Percentiles rank a stretch among this genome's conserved stretches.
Conservation (phyloP, 2,113 vertebrate species). For the Solea senegalensis region DNA sequence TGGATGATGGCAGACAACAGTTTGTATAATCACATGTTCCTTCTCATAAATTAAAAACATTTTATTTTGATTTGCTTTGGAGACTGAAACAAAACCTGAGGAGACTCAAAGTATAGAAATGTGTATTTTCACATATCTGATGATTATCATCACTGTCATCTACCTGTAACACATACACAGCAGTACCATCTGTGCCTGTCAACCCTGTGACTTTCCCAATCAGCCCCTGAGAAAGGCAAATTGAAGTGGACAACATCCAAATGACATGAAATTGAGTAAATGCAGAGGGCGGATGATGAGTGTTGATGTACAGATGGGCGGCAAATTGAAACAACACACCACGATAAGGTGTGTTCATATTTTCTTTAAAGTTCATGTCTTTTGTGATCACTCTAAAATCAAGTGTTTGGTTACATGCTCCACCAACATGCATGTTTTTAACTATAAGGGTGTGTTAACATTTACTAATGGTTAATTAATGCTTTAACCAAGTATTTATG, state of each 20-base stretch:
- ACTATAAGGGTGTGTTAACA: too few species aligned
- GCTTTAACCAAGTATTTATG: too few species aligned
- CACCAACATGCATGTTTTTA: too few species aligned
- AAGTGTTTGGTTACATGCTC: too few species aligned
- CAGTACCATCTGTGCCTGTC: conserved; percentile 19
- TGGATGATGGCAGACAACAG: conserved; percentile 54
- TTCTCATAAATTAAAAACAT: conserved; percentile 28
- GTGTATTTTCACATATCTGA: conserved; percentile 1
- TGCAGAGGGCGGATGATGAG: background rate
- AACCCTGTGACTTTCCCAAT: background rate
- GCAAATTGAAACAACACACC: background rate
- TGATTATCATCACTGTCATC: background rate
- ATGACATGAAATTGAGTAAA: background rate
- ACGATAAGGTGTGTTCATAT: background rate
- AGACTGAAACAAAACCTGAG: conserved; percentile 3
- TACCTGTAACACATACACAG: conserved; percentile 12
- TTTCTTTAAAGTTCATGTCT: background rate
- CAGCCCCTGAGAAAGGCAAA: background rate
- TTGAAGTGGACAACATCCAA: conserved; percentile 11
- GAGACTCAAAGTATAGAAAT: too few species aligned
- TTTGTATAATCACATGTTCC: conserved; percentile 35
- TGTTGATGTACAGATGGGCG: conserved; percentile 3
- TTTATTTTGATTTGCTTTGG: background rate
- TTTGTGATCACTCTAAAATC: background rate
- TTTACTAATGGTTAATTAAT: too few species aligned